These are phyloP conservation scores for Drosophila pectinifera DNA, from an alignment of 1,140 invertebrate species.

Conservation along the genomic window DNA sequence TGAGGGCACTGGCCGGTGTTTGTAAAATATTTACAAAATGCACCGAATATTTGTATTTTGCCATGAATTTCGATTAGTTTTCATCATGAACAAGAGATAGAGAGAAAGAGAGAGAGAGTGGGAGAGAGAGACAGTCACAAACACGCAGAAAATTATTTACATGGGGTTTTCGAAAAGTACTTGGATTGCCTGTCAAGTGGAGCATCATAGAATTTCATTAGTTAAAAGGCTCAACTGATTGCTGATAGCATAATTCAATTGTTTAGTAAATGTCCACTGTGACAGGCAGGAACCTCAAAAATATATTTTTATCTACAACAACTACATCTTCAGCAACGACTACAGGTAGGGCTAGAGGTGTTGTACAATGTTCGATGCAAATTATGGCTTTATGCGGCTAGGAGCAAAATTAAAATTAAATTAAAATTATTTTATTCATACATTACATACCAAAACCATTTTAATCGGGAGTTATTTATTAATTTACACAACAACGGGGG, in stretches of 20 bases:
- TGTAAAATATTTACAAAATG: conserved; percentile 60
- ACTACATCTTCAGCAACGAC: conserved; percentile 39
- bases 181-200: conserved; percentile 39
- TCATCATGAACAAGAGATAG: conserved; percentile 21
- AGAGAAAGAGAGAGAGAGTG: neutral
- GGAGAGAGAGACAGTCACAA: conserved; percentile 21
- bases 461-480: conserved; percentile 32
- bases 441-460: conserved; percentile 64
- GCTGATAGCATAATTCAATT: conserved; percentile 7
- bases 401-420: conserved; percentile 53
- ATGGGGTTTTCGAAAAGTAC: conserved; percentile 25
- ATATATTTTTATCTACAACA: conserved; percentile 8
- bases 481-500: conserved; percentile 30
- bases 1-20: conserved; percentile 5
- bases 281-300: conserved; percentile 17
- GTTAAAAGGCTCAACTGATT: conserved; percentile 7
- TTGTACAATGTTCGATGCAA: conserved; percentile 29
- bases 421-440: conserved; percentile 33
- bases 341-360: conserved; percentile 45
- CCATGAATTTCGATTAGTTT: conserved; percentile 33
- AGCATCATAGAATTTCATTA: conserved; percentile 28
- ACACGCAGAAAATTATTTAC: conserved; percentile 39
- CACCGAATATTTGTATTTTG: conserved; percentile 45
- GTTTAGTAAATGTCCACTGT: conserved; percentile 25
- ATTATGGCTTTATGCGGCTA: conserved; percentile 51